Conservation (phyloP, 2,888 invertebrate species). For the Drosophila limbata region DNA sequence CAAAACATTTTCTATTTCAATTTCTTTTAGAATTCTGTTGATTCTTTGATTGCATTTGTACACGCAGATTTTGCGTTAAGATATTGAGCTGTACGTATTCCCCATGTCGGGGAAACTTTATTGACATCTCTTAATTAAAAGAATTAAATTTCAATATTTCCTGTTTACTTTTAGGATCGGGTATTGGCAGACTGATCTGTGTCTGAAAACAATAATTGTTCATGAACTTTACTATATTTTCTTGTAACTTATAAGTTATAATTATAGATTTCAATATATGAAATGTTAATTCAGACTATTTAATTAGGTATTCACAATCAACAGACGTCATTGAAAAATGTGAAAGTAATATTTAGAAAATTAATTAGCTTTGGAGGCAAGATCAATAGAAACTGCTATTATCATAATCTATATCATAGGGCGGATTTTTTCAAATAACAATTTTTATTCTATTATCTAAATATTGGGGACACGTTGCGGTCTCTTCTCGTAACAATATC, state of each 20-base stretch:
- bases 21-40: not conserved
- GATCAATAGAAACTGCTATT: not conserved
- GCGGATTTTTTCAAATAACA: slow-evolving; percentile 7
- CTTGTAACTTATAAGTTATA: too few relatives aligned
- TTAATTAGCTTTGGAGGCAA: slow-evolving; percentile 8
- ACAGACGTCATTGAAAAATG: slow-evolving; percentile 12
- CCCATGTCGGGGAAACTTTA: slow-evolving; percentile 1
- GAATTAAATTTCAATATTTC: slow-evolving; percentile 21
- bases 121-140: slow-evolving; percentile 9
- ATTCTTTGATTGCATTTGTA: slow-evolving; percentile 24
- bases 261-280: not conserved
- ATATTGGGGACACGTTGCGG: slow-evolving; percentile 10
- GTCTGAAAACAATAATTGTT: too few relatives aligned
- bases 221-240: too few relatives aligned
- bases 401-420: not conserved
- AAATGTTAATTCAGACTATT: not conserved
- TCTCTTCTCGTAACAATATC: not conserved
- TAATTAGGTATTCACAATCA: slow-evolving; percentile 3
- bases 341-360: slow-evolving; percentile 17
- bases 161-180: slow-evolving; percentile 6
- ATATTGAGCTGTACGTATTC: slow-evolving; percentile 7
- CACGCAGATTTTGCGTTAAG: slow-evolving; percentile 15
- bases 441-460: slow-evolving; percentile 14
- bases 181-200: not conserved
- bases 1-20: slow-evolving; percentile 4